Conservation (phyloP, 2,113 vertebrate species). For the Odontophorus gujanensis region DNA sequence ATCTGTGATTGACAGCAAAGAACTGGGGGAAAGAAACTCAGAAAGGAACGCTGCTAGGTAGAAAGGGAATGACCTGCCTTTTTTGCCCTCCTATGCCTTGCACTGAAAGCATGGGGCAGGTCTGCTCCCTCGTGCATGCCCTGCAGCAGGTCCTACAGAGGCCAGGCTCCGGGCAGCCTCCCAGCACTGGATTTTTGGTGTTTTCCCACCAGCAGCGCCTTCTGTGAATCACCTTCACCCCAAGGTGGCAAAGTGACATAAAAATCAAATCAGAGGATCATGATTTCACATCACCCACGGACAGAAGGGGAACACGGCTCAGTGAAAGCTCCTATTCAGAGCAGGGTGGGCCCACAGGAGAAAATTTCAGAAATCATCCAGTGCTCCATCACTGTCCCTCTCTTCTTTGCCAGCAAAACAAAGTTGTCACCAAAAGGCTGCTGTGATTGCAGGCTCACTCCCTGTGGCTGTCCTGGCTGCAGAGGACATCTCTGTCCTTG, state of each 20-base stretch:
- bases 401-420: not conserved
- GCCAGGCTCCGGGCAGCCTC: not conserved
- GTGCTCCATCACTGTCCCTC: fast-evolving
- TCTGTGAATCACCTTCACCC: not conserved
- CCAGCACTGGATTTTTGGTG: not conserved
- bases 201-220: not conserved
- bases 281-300: not conserved
- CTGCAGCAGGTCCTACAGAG: not conserved
- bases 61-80: not conserved
- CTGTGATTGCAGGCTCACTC: not conserved
- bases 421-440: not conserved
- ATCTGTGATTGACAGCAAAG: not conserved
- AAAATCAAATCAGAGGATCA: not conserved
- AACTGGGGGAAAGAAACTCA: not conserved
- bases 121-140: not conserved
- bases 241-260: fast-evolving
- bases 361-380: not conserved
- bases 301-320: not conserved
- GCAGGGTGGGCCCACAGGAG: not conserved
- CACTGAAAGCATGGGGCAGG: not conserved
- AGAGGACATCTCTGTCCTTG: not conserved
- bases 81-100: not conserved
- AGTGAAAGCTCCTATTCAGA: not conserved
- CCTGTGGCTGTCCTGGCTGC: not conserved
- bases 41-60: not conserved